phyloP scores from a whole-genome alignment of 2,797 vertebrate species.

The Phoeniculus purpureus region DNA sequence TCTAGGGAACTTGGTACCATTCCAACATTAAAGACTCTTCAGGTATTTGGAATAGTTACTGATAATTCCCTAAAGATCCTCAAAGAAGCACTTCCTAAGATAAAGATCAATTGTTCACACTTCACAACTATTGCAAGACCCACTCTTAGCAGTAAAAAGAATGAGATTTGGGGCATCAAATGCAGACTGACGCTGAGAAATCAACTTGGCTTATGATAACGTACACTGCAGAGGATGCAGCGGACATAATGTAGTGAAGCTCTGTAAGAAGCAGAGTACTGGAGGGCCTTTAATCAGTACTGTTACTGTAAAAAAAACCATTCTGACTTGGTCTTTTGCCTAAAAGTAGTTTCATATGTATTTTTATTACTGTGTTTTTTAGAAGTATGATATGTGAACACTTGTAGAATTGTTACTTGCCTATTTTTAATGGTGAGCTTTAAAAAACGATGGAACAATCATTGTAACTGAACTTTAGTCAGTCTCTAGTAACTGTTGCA shows the following conservation, averaged over 20 bases:
- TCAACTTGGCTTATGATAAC: slow-evolving; percentile 37
- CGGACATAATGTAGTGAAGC: not conserved
- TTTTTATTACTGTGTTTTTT: not conserved
- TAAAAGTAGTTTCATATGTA: not conserved
- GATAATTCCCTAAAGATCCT: slow-evolving; percentile 82
- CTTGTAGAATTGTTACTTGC: not conserved
- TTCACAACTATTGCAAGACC: slow-evolving; percentile 89
- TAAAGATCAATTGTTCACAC: slow-evolving; percentile 86
- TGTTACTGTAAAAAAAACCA: slow-evolving; percentile 22
- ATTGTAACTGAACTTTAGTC: accelerated
- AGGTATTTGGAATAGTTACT: slow-evolving; percentile 89
- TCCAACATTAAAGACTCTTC: slow-evolving; percentile 82
- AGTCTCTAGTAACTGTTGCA: not conserved
- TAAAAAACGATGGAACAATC: not conserved
- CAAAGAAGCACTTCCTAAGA: slow-evolving; percentile 80
- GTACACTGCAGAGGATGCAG: not conserved
- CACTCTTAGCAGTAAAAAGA: slow-evolving; percentile 73
- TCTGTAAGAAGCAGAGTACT: not conserved
- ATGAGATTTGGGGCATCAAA: slow-evolving; percentile 85
- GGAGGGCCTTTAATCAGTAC: slow-evolving; percentile 11
- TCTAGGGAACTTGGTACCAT: slow-evolving; percentile 86
- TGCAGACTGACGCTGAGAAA: slow-evolving; percentile 81
- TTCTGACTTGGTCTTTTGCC: slow-evolving; percentile 12
- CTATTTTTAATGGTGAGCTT: not conserved
- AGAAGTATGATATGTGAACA: not conserved